Conservation (phyloP, 2,113 vertebrate species). For the Casuarius casuarius region DNA sequence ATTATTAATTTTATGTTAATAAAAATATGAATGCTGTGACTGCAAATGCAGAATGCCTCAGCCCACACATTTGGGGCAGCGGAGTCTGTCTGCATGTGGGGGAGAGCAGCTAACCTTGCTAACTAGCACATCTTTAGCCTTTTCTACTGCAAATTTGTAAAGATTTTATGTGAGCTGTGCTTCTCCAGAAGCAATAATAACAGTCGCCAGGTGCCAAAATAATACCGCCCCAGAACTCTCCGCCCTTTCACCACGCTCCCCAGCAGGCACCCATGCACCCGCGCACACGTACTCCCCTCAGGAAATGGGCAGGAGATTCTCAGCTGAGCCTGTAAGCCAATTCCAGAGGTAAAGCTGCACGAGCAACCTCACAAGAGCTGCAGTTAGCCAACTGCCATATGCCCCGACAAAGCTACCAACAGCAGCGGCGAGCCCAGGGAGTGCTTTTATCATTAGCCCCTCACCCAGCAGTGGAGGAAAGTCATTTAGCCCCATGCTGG, state of each 20-base stretch:
- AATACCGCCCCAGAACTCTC: neutral
- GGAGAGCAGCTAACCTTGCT: neutral
- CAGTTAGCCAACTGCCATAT: constrained; percentile 92
- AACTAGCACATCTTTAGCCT: neutral
- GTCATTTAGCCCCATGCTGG: constrained; percentile 99
- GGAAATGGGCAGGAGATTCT: neutral
- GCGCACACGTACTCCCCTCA: neutral
- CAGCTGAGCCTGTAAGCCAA: neutral
- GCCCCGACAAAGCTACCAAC: constrained; percentile 88
- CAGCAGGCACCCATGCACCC: neutral
- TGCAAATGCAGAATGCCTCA: neutral
- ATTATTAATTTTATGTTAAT: neutral
- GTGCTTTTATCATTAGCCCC: constrained; percentile 95
- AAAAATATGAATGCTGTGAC: neutral
- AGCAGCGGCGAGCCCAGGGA: constrained; percentile 88
- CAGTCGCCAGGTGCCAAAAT: neutral
- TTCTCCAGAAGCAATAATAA: neutral
- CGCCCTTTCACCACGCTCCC: neutral
- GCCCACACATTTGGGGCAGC: neutral
- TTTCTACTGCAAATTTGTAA: neutral
- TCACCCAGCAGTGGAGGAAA: constrained; percentile 93
- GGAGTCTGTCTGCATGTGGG: fast-evolving
- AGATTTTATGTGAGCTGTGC: neutral
- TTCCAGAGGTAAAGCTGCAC: constrained; percentile 15
- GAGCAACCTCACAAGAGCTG: constrained; percentile 72